Percentiles rank a stretch among this genome's conserved stretches.
Conservation (phyloP, 1,140 invertebrate genomes). For the Zophobas atratus region DNA sequence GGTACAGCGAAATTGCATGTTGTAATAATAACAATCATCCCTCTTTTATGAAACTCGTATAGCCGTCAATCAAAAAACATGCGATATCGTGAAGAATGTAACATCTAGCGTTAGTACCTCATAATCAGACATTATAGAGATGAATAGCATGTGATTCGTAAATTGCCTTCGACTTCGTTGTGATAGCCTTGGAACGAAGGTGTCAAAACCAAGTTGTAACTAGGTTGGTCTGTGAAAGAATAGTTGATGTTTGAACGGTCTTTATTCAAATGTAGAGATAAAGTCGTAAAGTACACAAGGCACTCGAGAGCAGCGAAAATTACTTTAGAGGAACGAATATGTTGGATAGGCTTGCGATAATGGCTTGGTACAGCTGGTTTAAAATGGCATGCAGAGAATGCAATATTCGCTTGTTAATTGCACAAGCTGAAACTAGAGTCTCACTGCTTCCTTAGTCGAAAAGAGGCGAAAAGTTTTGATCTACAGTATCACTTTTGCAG, state of each 20-base stretch:
- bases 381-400: not conserved
- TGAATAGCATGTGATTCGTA: slow-evolving; percentile 9
- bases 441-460: too few species aligned
- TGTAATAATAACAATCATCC: slow-evolving; percentile 40
- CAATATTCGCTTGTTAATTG: not conserved
- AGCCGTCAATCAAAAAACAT: slow-evolving; percentile 44
- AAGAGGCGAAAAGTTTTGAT: too few species aligned
- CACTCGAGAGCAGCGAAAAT: not conserved
- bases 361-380: slow-evolving; percentile 1
- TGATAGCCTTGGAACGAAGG: not conserved
- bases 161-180: not conserved
- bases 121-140: slow-evolving; percentile 21
- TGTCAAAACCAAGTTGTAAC: too few species aligned
- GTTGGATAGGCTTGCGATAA: not conserved
- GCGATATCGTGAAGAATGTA: slow-evolving; percentile 44
- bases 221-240: too few species aligned
- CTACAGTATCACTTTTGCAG: not conserved
- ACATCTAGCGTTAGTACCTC: not conserved
- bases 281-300: not conserved
- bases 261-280: not conserved
- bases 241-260: too few species aligned
- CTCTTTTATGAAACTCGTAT: slow-evolving; percentile 39
- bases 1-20: slow-evolving; percentile 35
- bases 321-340: not conserved
- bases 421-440: not conserved